Evolutionary conservation across 2,113 vertebrate species (phyloP), one percentile per base, ranked within the genome.

Genomic region (Sigmodon hispidus): DNA sequence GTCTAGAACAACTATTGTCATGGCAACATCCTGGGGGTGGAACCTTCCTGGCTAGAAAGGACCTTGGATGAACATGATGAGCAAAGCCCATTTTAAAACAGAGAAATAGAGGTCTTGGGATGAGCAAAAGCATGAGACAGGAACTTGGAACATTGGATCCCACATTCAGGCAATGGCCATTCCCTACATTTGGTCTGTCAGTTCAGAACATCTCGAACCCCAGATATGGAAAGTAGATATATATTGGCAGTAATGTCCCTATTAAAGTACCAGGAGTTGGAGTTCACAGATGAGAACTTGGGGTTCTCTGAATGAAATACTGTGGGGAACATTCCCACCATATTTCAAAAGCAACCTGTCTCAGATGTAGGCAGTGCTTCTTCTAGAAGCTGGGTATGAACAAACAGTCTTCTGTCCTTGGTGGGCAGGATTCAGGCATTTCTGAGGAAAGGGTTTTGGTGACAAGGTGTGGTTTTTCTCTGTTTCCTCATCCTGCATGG

Each of bases 401-500:
- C 11, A n/a, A 40, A 6, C 1, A 50, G 52, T 52, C 61, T 48
- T 67, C 9, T 12, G 34, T 10, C 13, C 8, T 11, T 13, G 16
- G 17, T 9, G 76, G 69, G 15, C n/a, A 63, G 73, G 21, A 48
- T 65, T 29, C 50, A 89, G 31, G 65, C 17, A 10, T 3, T 16
- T 13, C n/a, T 52, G 17, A 52, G 2, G 21, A 73, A 2, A 55
- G 1, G 59, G 5, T 31, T 65, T 52, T 77, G 52, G 13, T 2
- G 0, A n/a, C 31, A 29, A 34, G 5, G 7, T 4, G 0, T 19
- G 4, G 2, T 6, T 43, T 50, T 65, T 34, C 59, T 43, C 69
- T 40, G 40, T 11, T 15, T 55, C 9, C 19, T 11, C 3, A 6
- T 1, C 11, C 26, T 34, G 31, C 15, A 26, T 9, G 0, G 0